A percentile compares a stretch with the other conserved stretches of the same genome.
Conservation (phyloP, 37 sponge, comb jelly and placozoan species). For the Axinella damicornis region DNA sequence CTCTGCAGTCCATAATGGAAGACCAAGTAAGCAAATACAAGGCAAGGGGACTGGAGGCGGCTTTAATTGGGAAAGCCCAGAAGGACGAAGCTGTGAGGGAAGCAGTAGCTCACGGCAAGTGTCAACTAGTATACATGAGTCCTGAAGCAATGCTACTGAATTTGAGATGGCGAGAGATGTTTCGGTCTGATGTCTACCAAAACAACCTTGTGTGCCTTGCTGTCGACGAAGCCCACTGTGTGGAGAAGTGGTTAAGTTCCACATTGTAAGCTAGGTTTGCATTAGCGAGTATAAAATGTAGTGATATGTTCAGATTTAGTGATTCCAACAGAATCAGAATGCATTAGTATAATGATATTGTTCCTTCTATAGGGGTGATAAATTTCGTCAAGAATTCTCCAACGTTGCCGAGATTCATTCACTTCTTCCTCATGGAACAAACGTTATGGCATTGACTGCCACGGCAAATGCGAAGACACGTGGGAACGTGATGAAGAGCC, state of each 20-base stretch:
- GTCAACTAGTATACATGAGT: slow-evolving; percentile 19
- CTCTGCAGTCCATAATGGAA: slow-evolving; percentile 38
- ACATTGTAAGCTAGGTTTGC: no score
- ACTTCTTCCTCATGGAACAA: not conserved
- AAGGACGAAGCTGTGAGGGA: slow-evolving; percentile 14
- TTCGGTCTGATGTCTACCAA: slow-evolving; percentile 21
- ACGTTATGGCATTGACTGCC: slow-evolving; percentile 64
- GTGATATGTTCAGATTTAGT: no score
- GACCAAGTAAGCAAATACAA: not conserved
- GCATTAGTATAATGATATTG: not conserved
- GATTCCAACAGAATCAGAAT: not conserved
- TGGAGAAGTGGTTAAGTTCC: slow-evolving; percentile 7
- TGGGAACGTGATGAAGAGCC: not conserved
- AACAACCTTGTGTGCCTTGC: slow-evolving; percentile 1
- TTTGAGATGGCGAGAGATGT: slow-evolving; percentile 26
- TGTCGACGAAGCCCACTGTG: slow-evolving; percentile 36
- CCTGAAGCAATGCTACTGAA: slow-evolving; percentile 27
- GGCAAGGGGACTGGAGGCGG: not conserved
- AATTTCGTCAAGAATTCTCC: slow-evolving; percentile 46
- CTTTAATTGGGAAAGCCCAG: slow-evolving; percentile 14
- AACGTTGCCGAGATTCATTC: slow-evolving; percentile 27
- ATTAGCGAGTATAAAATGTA: no score
- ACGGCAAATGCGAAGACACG: slow-evolving; percentile 31
- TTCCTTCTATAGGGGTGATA: slow-evolving; percentile 20
- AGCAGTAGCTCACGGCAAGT: slow-evolving; percentile 1